phyloP scores from a whole-genome alignment of 2,113 vertebrate species.

The Andinoacara biseriatus region DNA sequence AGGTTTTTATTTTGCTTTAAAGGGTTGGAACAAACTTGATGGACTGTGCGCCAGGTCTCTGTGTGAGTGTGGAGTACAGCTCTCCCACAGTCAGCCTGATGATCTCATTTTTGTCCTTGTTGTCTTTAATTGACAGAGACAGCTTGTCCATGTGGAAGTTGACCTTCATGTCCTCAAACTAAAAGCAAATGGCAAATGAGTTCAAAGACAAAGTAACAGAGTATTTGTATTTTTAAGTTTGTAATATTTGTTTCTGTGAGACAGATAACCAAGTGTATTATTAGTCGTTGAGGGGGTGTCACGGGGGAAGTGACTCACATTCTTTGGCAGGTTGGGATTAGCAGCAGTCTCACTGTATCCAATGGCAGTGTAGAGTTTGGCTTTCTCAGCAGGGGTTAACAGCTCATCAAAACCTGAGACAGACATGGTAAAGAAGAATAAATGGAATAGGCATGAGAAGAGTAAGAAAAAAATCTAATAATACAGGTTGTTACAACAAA shows the following conservation, averaged over 20 bases:
- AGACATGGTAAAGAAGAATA: conserved; percentile 37
- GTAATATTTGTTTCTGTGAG: neutral
- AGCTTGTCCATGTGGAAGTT: conserved; percentile 89
- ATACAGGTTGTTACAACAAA: neutral
- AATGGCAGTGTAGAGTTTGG: conserved; percentile 95
- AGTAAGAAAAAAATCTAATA: neutral
- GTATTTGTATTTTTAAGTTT: neutral
- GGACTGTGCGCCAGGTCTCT: conserved; percentile 94
- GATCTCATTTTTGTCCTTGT: conserved; percentile 84
- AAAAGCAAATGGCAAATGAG: conserved; percentile 19
- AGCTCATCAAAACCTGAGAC: conserved; percentile 87
- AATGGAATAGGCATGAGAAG: neutral
- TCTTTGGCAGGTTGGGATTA: conserved; percentile 94
- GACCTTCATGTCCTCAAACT: conserved; percentile 96
- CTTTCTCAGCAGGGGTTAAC: conserved; percentile 91
- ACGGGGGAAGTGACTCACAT: conserved; percentile 79
- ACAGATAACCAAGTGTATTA: neutral
- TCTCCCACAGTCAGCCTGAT: conserved; percentile 88
- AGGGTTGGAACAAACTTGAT: conserved; percentile 82
- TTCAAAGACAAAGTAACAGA: neutral
- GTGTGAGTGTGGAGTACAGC: conserved; percentile 86
- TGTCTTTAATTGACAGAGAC: conserved; percentile 88
- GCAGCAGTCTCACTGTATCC: conserved; percentile 93
- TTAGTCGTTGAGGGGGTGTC: neutral
- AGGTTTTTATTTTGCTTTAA: neutral